Evolutionary conservation across 2,888 invertebrate genomes (phyloP).

Genomic region (Lampropteryx suffumata): DNA sequence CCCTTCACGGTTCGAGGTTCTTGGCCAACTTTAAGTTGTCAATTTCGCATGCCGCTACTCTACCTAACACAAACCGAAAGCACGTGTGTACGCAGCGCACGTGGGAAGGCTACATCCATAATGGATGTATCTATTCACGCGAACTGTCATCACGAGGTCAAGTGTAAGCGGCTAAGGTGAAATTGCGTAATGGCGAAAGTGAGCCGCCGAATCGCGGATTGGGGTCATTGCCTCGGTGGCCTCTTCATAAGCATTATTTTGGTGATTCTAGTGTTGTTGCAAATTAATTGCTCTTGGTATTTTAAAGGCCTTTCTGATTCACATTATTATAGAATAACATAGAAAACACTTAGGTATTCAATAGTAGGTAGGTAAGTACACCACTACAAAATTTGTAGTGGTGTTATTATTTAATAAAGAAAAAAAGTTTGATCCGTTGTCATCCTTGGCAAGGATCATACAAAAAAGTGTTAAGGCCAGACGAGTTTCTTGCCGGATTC

Average conservation of each 20-base stretch:
- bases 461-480: too few relatives aligned
- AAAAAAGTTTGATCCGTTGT: too few relatives aligned
- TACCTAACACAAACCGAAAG: too few relatives aligned
- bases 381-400: too few relatives aligned
- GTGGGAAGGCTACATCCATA: slow-evolving; percentile 30
- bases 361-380: too few relatives aligned
- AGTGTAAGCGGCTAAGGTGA: slow-evolving; percentile 78
- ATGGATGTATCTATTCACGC: slow-evolving; percentile 40
- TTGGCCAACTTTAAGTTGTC: too few relatives aligned
- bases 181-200: slow-evolving; percentile 79
- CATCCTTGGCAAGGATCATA: too few relatives aligned
- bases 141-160: slow-evolving; percentile 64
- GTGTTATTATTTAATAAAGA: too few relatives aligned
- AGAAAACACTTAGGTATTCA: too few relatives aligned
- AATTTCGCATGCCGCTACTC: too few relatives aligned
- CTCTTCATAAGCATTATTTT: slow-evolving; percentile 39
- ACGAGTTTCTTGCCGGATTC: too few relatives aligned
- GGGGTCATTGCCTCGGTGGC: slow-evolving; percentile 76
- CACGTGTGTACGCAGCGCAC: slow-evolving; percentile 10
- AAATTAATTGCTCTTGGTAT: slow-evolving; percentile 7
- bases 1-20: too few relatives aligned
- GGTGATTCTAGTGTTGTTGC: slow-evolving; percentile 2
- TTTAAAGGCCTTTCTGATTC: background rate
- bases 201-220: slow-evolving; percentile 69
- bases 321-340: slow-evolving; percentile 1